phyloP scores from a whole-genome alignment of 1,140 invertebrate genomes.

The Neodiprion pinetum region DNA sequence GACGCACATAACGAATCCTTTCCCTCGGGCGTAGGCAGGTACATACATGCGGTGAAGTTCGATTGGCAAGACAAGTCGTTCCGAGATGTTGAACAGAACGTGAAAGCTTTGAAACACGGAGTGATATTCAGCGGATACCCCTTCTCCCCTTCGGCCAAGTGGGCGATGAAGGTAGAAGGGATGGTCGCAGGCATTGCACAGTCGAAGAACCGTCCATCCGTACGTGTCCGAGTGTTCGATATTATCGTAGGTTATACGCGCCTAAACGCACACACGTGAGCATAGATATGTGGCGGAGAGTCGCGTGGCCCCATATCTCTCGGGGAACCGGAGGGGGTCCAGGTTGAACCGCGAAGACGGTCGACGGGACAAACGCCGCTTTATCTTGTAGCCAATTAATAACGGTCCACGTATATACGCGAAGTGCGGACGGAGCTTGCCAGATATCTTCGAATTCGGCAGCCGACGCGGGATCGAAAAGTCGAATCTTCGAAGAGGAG shows the following conservation, averaged over 20 bases:
- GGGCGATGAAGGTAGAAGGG: not conserved
- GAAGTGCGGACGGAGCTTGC: slow-evolving; percentile 38
- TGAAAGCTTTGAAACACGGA: too few species aligned
- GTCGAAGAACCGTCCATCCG: not conserved
- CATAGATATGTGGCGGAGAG: slow-evolving; percentile 34
- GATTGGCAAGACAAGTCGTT: too few species aligned
- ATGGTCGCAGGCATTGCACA: not conserved
- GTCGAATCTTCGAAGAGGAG: too few species aligned
- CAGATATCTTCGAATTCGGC: slow-evolving; percentile 37
- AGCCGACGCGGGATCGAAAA: not conserved
- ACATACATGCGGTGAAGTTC: too few species aligned
- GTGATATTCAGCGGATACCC: too few species aligned
- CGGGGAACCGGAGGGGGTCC: slow-evolving; percentile 50
- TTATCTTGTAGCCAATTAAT: slow-evolving; percentile 62
- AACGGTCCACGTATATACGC: slow-evolving; percentile 42
- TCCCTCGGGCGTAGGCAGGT: too few species aligned
- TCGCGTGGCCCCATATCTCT: slow-evolving; percentile 59
- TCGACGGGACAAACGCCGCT: slow-evolving; percentile 55
- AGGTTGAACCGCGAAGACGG: slow-evolving; percentile 36
- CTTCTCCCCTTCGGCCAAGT: not conserved
- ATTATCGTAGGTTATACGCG: not conserved
- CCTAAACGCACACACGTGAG: not conserved
- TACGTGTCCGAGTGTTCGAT: not conserved
- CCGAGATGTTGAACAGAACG: too few species aligned
- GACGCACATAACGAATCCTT: too few species aligned